Percentiles rank a stretch among this genome's conserved stretches.
phyloP scores from a whole-genome alignment of 2,113 vertebrate genomes.

The Apus apus region DNA sequence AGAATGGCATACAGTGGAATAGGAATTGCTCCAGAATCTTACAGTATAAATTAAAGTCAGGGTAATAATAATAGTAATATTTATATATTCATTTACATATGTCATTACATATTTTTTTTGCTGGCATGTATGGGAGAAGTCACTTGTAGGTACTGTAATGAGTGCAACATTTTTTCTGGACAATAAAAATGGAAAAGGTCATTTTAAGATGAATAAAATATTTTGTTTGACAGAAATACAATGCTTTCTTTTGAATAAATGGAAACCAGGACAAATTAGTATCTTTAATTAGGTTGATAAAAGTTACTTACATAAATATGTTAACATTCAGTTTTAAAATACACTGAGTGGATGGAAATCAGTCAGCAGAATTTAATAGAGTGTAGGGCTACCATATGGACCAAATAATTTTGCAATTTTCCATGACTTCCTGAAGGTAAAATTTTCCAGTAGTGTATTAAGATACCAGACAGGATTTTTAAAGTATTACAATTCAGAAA shows the following conservation, averaged over 20 bases:
- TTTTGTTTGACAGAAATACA: neutral
- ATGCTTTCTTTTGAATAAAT: neutral
- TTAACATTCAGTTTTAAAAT: neutral
- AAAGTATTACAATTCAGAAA: neutral
- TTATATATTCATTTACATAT: neutral
- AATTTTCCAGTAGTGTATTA: neutral
- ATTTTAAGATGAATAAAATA: neutral
- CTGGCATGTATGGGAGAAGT: neutral
- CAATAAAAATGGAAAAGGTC: neutral
- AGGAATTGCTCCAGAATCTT: neutral
- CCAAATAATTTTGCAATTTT: neutral
- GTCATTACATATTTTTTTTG: neutral
- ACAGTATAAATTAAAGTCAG: neutral
- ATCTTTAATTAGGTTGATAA: neutral
- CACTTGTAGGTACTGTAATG: neutral
- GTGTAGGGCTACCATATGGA: fast-evolving
- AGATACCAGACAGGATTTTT: neutral
- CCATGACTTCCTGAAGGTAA: neutral
- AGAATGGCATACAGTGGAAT: neutral
- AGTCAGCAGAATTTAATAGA: neutral
- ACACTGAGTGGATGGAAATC: neutral
- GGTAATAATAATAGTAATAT: neutral
- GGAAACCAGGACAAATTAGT: neutral
- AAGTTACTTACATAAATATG: neutral
- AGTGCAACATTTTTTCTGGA: neutral